Base-by-base conservation (phyloP, 2,797 vertebrate genomes). In the Crocodylus rhombifer region DNA sequence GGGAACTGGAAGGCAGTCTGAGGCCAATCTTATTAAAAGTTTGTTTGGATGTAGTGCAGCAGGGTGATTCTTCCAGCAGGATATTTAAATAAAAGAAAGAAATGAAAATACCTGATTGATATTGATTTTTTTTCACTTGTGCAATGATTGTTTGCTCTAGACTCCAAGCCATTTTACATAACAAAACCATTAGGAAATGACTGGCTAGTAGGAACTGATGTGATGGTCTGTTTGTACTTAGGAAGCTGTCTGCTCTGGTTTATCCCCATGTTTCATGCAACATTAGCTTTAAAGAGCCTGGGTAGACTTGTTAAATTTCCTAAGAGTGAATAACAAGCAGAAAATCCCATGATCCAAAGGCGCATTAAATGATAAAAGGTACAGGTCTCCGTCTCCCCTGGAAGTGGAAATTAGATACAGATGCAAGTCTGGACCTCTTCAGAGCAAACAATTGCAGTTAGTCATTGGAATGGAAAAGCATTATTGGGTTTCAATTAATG, bases 241-340 rank as follows among this genome's bases (percentile, higher is more conserved):
- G 1, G 80, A 80, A 91, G 75, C 86, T 85, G 90, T 75, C 90
- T 95, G 83, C 92, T 65, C 75, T 91, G 86, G 57, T 95, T 87
- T 87, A 83, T 80, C 80, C 61, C 61, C 82, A 86, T 74, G 75
- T 93, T 95, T 95, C 93, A 95, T 91, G 88, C 92, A 85, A 89
- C 93, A 91, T 95, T 95, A 93, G 51, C 65, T 95, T 85, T 92
- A 76, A 92, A 85, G 92, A 92, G 78, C 75, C 92, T 91, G 64
- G 23, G 64, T 20, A 83, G 92, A 76, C 90, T 92, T 83, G 95
- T 83, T 85, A 78, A n/a, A 87, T 87, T 92, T 80, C 81, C 88
- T 83, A 25, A 84, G 92, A 94, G 88, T 63, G 90, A 94, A 82
- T 78, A 92, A 87, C 75, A 87, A 87, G 92, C 75, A 89, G 90